Percentiles rank a stretch among this genome's conserved stretches.
phyloP scores from a whole-genome alignment of 2,113 vertebrate species.

The Corythornis vintsioides region DNA sequence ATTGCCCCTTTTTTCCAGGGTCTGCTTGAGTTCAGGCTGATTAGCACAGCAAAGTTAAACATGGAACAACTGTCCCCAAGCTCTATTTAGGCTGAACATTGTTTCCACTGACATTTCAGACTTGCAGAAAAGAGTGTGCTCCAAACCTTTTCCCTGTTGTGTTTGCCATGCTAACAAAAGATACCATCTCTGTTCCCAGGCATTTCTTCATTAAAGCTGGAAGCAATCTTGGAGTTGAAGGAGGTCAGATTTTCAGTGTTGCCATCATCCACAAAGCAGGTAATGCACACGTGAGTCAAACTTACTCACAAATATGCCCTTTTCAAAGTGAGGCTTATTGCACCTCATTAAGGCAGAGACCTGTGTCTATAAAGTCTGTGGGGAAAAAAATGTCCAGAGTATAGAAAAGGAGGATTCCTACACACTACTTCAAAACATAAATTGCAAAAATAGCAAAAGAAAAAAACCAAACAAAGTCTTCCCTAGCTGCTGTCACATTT shows the following conservation, averaged over 20 bases:
- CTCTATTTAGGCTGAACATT: background rate
- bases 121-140: rapidly evolving
- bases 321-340: background rate
- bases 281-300: background rate
- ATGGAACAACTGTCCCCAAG: rapidly evolving
- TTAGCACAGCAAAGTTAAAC: background rate
- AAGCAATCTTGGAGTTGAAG: background rate
- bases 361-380: background rate
- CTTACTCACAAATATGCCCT: background rate
- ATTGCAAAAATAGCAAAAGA: background rate
- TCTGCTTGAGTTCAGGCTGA: background rate
- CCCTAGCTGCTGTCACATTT: background rate
- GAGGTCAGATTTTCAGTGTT: background rate
- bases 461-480: background rate
- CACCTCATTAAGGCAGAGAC: background rate
- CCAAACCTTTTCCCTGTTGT: background rate
- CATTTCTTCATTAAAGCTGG: background rate
- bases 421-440: background rate
- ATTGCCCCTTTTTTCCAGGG: background rate
- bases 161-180: background rate
- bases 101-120: background rate
- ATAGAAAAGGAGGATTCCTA: background rate
- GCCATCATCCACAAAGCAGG: background rate
- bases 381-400: background rate
- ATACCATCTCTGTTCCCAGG: background rate